Evolutionary conservation across 2,797 vertebrate species (phyloP), one percentile per base, ranked within the genome.

Genomic region (Sebastes nivosus): DNA sequence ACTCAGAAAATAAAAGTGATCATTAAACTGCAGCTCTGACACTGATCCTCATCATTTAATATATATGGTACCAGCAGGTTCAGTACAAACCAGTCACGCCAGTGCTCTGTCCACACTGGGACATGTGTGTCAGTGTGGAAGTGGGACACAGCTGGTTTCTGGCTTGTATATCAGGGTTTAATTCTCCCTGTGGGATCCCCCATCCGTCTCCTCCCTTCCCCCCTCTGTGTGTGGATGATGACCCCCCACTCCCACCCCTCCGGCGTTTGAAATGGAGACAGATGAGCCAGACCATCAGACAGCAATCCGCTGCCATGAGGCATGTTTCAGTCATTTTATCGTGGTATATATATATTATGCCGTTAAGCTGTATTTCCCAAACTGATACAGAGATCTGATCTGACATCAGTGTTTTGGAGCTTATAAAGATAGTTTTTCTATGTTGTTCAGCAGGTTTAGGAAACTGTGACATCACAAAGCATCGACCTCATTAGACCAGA

Each of bases 81-180:
- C 36, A 50, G 46, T 50, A 50, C 46, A 8, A 50, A 50, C 46
- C 46, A 50, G 46, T 50, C 46, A 50, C 16, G 16, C 46, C 46
- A 52, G 50, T n/a, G 50, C 50, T 52, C 50, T 9, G 42, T 46
- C 42, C 42, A 46, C 42, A 46, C 42, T 46, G 42, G 42, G 42
- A 16, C 42, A 46, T 46, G 14, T 46, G 75, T 68, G 42, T 38
- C 3, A 24, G 29, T 16, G 38, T 52, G 70, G 42, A 73, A 69
- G 64, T 82, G 80, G 75, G 64, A 29, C 80, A 69, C 80, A 82
- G 80, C 80, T 82, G 69, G 64, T 29, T 64, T 36, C 18, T 61
- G 70, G 29, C 38, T 4, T 52, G 16, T 34, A 8, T 60, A 52
- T 66, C 54, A 25, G 50, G 50, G 67, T 71, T 71, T 76, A 76